These are phyloP conservation scores for Halocynthia aurantium DNA, from an alignment of 23 tunicate species.

Conservation along the genomic window DNA sequence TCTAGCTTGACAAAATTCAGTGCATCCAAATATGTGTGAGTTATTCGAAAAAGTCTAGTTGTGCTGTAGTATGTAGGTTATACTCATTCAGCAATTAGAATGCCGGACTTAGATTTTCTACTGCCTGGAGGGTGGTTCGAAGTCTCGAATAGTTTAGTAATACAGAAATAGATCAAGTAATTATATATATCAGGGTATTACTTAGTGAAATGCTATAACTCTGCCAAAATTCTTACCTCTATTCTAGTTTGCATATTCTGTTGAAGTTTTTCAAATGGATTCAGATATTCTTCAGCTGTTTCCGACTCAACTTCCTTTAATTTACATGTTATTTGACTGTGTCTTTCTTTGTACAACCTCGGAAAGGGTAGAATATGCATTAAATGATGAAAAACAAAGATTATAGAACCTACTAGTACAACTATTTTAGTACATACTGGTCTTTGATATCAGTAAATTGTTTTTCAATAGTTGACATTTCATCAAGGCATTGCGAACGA, in stretches of 20 bases:
- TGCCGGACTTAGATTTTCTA: too few relatives aligned
- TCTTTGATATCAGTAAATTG: constrained; percentile 66
- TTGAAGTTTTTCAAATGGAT: constrained; percentile 42
- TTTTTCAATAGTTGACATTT: constrained; percentile 73
- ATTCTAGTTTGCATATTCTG: constrained; percentile 46
- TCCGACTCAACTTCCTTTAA: constrained; percentile 46
- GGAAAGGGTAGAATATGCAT: not conserved
- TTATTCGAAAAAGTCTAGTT: not conserved
- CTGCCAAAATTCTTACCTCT: constrained; percentile 27
- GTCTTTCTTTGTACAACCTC: constrained; percentile 69
- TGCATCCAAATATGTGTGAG: too few relatives aligned
- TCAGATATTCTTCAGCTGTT: constrained; percentile 70
- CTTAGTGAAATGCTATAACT: not conserved
- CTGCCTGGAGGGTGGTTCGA: too few relatives aligned
- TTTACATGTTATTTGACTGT: constrained; percentile 50
- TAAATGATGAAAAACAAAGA: not conserved
- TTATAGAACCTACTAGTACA: not conserved
- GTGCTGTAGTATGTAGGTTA: too few relatives aligned
- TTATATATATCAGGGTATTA: not conserved
- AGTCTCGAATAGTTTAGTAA: too few relatives aligned
- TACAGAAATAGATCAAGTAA: too few relatives aligned
- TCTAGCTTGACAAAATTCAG: too few relatives aligned
- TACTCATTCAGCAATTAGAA: too few relatives aligned
- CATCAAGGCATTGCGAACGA: constrained; percentile 49
- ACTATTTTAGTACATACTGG: constrained; percentile 31